A percentile compares a stretch with the other conserved stretches of the same genome.
Conservation (phyloP, 1,140 invertebrate genomes). For the Leptoteleia sp. region DNA sequence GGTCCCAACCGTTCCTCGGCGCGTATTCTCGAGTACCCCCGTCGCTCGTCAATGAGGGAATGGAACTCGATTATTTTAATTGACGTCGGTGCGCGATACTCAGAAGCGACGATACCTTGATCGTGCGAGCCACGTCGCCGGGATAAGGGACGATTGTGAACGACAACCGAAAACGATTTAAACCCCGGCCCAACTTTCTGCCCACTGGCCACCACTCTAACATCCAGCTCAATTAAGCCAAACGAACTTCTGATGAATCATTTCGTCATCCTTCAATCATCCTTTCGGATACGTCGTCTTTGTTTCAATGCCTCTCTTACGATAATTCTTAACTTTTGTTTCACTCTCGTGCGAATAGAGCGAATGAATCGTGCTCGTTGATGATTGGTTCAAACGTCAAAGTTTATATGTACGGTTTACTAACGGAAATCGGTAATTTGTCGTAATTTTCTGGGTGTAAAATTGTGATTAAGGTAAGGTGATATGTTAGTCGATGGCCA, state of each 20-base stretch:
- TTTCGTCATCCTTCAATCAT: slow-evolving; percentile 1
- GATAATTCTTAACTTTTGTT: too few relatives aligned
- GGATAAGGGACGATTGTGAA: slow-evolving; percentile 49
- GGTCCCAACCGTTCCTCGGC: slow-evolving; percentile 52
- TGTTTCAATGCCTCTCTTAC: too few relatives aligned
- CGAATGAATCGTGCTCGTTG: too few relatives aligned
- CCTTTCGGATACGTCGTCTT: neutral
- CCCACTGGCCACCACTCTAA: slow-evolving; percentile 6
- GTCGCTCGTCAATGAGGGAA: slow-evolving; percentile 69
- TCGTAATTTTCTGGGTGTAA: too few relatives aligned
- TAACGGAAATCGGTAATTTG: too few relatives aligned
- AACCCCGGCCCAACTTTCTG: too few relatives aligned
- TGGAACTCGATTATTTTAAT: slow-evolving; percentile 76
- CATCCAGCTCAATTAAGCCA: slow-evolving; percentile 26
- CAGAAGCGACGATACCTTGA: slow-evolving; percentile 72
- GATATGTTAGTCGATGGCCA: too few relatives aligned
- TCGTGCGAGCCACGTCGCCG: slow-evolving; percentile 63
- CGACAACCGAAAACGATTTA: slow-evolving; percentile 42
- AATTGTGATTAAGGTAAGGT: too few relatives aligned
- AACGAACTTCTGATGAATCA: slow-evolving; percentile 26
- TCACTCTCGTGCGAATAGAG: too few relatives aligned
- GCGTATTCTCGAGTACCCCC: slow-evolving; percentile 55
- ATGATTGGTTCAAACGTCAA: too few relatives aligned
- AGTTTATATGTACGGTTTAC: too few relatives aligned
- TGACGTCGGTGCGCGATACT: slow-evolving; percentile 71